phyloP scores from a whole-genome alignment of 1,140 invertebrate genomes.

The Eueides isabella region DNA sequence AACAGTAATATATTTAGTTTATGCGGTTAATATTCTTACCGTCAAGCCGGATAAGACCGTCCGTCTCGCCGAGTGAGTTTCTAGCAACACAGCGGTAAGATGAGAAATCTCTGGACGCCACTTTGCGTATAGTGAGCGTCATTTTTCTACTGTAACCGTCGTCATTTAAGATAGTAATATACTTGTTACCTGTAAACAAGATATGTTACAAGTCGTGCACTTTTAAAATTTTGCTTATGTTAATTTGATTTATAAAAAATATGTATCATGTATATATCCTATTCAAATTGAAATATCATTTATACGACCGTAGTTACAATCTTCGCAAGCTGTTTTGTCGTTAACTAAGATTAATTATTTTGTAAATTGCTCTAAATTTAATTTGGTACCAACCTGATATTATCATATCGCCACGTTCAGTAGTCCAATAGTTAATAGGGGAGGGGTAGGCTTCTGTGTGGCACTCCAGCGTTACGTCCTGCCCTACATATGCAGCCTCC shows the following conservation, averaged over 20 bases:
- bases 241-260: not conserved
- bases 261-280: no score
- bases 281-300: no score
- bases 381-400: constrained; percentile 85
- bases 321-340: not conserved
- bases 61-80: constrained; percentile 96
- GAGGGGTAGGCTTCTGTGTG: constrained; percentile 94
- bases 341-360: not conserved
- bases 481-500: constrained; percentile 91
- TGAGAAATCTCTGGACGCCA: constrained; percentile 90
- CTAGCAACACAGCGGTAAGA: constrained; percentile 96
- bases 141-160: constrained; percentile 94
- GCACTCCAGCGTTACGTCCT: constrained; percentile 92
- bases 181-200: constrained; percentile 89
- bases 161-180: constrained; percentile 90
- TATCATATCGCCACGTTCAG: constrained; percentile 92
- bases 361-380: not conserved
- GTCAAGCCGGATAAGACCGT: constrained; percentile 95
- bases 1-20: not conserved
- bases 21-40: constrained; percentile 83
- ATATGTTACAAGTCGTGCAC: not conserved
- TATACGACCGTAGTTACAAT: no score
- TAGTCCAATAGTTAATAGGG: constrained; percentile 95
- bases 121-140: constrained; percentile 92
- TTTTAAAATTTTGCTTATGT: not conserved